A percentile compares a stretch with the other conserved stretches of the same genome.
Conservation (phyloP, 1,140 invertebrate species). For the Bombus pascuorum region DNA sequence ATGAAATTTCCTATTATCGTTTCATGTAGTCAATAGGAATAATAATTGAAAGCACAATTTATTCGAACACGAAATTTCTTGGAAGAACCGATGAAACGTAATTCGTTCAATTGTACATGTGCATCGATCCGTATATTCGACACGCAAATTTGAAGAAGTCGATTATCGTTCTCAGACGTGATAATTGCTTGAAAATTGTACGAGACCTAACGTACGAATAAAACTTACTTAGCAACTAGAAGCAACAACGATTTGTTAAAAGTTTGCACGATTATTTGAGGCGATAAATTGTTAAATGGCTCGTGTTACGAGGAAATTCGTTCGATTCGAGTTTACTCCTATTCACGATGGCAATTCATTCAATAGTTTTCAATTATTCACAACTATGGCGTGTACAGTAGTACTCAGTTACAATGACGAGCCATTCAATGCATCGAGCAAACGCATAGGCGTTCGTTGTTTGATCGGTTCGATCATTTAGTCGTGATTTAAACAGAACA, state of each 20-base stretch:
- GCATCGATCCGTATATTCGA: slow-evolving; percentile 8
- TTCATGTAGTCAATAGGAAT: not conserved
- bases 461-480: not conserved
- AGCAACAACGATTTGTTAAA: not conserved
- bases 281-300: not conserved
- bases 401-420: not conserved
- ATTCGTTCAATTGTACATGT: not conserved
- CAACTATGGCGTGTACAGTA: not conserved
- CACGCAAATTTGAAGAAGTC: slow-evolving; percentile 31
- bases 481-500: not conserved
- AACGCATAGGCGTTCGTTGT: not conserved
- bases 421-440: not conserved
- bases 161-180: not conserved
- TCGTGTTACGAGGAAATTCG: not conserved
- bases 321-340: not conserved
- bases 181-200: not conserved
- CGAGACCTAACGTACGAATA: not conserved
- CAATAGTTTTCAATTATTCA: slow-evolving; percentile 18
- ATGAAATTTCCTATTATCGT: not conserved
- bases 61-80: slow-evolving; percentile 27
- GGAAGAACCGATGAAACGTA: slow-evolving; percentile 5
- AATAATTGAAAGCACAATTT: slow-evolving; percentile 5
- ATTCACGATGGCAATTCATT: slow-evolving; percentile 1
- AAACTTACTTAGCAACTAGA: not conserved
- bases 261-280: not conserved